Evolutionary conservation across 2,888 invertebrate species (phyloP), one percentile per base, ranked within the genome.

Genomic region (Papilio protenor): DNA sequence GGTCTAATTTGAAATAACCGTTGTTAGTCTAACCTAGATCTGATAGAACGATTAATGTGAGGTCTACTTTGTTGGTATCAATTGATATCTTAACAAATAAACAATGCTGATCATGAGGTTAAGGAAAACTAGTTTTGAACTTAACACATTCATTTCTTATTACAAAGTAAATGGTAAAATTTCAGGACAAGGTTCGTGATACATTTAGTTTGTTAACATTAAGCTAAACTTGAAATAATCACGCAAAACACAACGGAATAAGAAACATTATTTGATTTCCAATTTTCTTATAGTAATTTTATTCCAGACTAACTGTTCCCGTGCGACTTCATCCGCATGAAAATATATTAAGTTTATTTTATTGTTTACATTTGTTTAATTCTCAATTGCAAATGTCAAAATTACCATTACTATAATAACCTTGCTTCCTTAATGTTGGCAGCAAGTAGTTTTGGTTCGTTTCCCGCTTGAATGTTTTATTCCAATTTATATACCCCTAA

Each of bases 61-160:
- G 21, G 23, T 40, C 64, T 49, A 33, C 47, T 66, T 66, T 75
- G 55, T 55, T 52, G 11, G 40, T 55, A 49, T 10, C 75, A 55
- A 49, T 69, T 66, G 49, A 66, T 66, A 75, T 45, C 18, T 12
- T 27, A 33, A 64, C 66, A 75, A 64, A 74, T 66, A 40, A 66
- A 75, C 75, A 75, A 75, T 69, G 23, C 59, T 57, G 55, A 23
- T n/a, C n/a, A 33, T n/a, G 40, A 55, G 75, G 75, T 75, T 75
- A 69, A 75, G 66, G 75, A 75, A 66, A 75, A 69, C 75, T 16
- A 2, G 52, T 33, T 66, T 66, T 12, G 8, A 33, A 14, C 18
- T 33, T 61, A 61, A 49, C 47, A 66, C 49, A 66, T 55, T 66
- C 21, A 21, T 11, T 59, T 40, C 47, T 47, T 45, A 74, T 11